Evolutionary conservation across 2,113 vertebrate genomes (phyloP).

Genomic region (Emydocephalus ijimae): DNA sequence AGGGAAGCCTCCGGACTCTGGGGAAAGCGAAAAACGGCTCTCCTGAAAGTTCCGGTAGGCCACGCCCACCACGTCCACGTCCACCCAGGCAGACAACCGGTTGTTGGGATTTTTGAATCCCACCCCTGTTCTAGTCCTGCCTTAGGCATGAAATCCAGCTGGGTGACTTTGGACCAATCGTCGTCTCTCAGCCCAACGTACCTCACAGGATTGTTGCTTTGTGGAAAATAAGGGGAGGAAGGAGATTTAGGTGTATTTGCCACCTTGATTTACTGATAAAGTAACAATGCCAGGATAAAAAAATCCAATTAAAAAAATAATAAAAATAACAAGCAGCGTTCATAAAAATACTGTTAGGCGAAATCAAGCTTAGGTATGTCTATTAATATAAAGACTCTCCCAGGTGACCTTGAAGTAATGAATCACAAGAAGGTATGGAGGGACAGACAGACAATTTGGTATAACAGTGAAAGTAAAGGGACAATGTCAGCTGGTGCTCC

Average conservation of each 20-base stretch:
- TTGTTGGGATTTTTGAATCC: no score
- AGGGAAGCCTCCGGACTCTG: no score
- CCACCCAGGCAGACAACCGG: no score
- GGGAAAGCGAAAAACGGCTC: no score
- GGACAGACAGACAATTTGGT: neutral
- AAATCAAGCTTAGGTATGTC: constrained; percentile 5
- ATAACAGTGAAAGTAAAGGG: neutral
- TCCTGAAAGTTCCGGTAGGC: no score
- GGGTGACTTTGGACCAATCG: neutral
- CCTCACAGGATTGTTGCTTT: neutral
- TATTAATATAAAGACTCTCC: neutral
- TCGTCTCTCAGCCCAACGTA: neutral
- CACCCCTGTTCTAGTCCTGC: no score
- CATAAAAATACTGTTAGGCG: rapidly evolving
- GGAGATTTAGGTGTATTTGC: neutral
- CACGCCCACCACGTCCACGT: no score
- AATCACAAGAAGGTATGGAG: neutral
- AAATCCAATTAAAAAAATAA: neutral
- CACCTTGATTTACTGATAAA: no score
- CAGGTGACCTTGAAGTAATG: neutral
- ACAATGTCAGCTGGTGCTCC: no score
- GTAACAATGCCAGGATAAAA: neutral
- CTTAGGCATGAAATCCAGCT: no score
- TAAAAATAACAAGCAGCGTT: neutral
- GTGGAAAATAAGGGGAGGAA: neutral